These are phyloP conservation scores for Trichechus manatus DNA, from an alignment of 2,113 vertebrate genomes.

Conservation along the genomic window DNA sequence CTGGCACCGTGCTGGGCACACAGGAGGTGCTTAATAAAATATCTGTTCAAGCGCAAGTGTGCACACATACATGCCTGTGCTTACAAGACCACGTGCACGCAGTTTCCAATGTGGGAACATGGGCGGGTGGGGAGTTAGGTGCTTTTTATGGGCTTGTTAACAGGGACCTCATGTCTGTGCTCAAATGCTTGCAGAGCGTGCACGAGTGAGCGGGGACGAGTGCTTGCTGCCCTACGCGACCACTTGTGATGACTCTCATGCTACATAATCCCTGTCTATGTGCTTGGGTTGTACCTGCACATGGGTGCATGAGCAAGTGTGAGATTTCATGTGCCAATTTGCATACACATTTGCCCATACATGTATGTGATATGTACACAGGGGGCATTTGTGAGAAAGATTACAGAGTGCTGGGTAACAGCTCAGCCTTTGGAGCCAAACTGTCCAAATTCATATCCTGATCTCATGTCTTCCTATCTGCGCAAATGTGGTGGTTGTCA, in stretches of 20 bases:
- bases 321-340: neutral
- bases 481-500: neutral
- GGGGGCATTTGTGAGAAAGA: neutral
- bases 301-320: rapidly evolving
- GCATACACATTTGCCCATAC: neutral
- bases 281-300: rapidly evolving
- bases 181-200: rapidly evolving
- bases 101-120: rapidly evolving
- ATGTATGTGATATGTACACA: rapidly evolving
- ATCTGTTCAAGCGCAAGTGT: neutral
- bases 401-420: rapidly evolving
- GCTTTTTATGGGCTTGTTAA: rapidly evolving
- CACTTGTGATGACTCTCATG: rapidly evolving
- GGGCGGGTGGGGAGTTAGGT: rapidly evolving
- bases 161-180: rapidly evolving
- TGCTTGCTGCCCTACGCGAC: rapidly evolving
- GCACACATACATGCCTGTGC: neutral
- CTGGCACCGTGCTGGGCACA: neutral
- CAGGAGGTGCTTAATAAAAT: neutral
- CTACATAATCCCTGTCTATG: rapidly evolving
- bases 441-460: neutral
- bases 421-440: neutral
- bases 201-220: rapidly evolving
- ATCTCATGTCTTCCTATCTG: neutral
- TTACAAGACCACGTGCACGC: neutral